Evolutionary conservation across 2,888 invertebrate species (phyloP), one percentile per base, ranked within the genome.

Genomic region (Andricus quercusramuli): DNA sequence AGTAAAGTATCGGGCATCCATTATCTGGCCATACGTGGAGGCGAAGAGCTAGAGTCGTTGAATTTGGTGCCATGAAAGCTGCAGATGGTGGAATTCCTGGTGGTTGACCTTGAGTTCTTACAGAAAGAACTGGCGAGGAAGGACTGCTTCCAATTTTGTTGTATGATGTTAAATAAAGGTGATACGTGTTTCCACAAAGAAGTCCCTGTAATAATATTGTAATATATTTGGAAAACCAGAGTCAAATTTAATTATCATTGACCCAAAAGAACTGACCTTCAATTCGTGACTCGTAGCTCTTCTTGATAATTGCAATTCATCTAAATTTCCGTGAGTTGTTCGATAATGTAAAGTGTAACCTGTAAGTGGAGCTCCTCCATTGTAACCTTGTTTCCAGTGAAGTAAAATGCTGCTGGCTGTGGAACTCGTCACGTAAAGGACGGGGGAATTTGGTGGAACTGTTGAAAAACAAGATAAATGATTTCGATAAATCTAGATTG

Each of bases 361-460:
- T 20, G 94, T 95, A 76, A 96, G 94, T 0, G 95, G 94, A 11
- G 96, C 95, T 77, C 95, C 96, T 13, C 96, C 96, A 83, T 94
- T 95, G 84, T 94, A 95, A 20, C 95, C 95, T n/a, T 95, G 93
- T 90, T 96, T 96, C 96, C 96, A 96, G 85, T 96, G 96, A 85
- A 96, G 94, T 67, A 96, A 92, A 81, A 97, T 95, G 85, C 96
- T 96, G 86, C 95, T 95, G 77, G 96, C 95, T 0, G 97, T 97
- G 3, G 96, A 96, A 88, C 96, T 96, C 5, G 96, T 96, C 5
- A 97, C 95, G 86, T 96, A 96, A 3, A 97, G 93, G 8, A 95
- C 94, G 0, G 97, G 97, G 0, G 96, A 95, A 56, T 94, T 94
- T 0, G 97, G 97, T 15, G 96, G 96, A 70, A 96, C 96, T 95